phyloP scores from a whole-genome alignment of 2,888 invertebrate genomes.

The Drosophila longiperda region DNA sequence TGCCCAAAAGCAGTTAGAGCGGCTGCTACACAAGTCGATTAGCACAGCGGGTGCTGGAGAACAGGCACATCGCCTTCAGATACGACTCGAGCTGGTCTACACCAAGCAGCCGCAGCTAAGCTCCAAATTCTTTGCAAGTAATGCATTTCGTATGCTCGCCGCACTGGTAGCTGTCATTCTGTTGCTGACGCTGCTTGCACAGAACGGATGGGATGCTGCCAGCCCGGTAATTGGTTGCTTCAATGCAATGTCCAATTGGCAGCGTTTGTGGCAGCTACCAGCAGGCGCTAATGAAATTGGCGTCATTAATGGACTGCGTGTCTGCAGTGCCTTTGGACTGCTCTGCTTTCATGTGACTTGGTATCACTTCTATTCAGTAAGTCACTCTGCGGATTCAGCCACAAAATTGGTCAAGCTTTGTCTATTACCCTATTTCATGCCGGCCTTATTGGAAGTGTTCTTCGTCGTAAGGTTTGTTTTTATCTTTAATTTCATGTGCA shows the following conservation, averaged over 20 bases:
- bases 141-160: conserved; percentile 7
- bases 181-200: conserved; percentile 31
- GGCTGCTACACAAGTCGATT: conserved; percentile 23
- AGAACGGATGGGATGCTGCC: neutral
- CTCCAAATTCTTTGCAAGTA: conserved; percentile 10
- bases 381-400: conserved; percentile 18
- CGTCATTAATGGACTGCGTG: conserved; percentile 54
- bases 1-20: conserved; percentile 24
- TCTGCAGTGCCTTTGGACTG: conserved; percentile 32
- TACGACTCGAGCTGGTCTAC: conserved; percentile 32
- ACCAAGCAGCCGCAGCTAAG: conserved; percentile 35
- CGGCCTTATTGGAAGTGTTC: conserved; percentile 45
- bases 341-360: conserved; percentile 40
- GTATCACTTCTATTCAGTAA: conserved; percentile 32
- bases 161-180: neutral
- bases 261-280: conserved; percentile 18
- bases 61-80: conserved; percentile 14
- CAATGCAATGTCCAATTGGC: conserved; percentile 43
- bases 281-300: conserved; percentile 37
- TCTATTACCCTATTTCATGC: conserved; percentile 15
- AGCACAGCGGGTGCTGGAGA: neutral
- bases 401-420: conserved; percentile 2
- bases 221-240: conserved; percentile 40
- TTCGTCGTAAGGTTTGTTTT: conserved; percentile 49
- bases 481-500: neutral